These are phyloP conservation scores for Aphaenogaster floridana DNA, from an alignment of 1,140 invertebrate species.

Conservation along the genomic window DNA sequence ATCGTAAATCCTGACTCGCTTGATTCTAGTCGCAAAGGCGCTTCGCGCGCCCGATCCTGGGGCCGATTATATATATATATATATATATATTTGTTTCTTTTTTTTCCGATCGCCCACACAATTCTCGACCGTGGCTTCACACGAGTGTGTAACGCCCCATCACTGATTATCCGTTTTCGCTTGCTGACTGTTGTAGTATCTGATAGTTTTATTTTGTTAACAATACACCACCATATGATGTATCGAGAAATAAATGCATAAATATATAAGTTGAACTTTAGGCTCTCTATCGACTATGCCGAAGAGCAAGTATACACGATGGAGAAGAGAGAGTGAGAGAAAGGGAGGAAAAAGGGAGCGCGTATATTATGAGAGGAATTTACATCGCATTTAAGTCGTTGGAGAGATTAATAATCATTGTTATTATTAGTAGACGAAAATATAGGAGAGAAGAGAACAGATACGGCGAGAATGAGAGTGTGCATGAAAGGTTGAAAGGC, in stretches of 20 bases:
- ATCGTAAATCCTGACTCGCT: slow-evolving; percentile 31
- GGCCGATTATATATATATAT: slow-evolving; percentile 61
- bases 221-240: slow-evolving; percentile 26
- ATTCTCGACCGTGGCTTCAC: slow-evolving; percentile 36
- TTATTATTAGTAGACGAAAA: slow-evolving; percentile 72
- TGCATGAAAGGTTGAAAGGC: neutral
- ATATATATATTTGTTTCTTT: slow-evolving; percentile 10
- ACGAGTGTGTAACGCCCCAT: slow-evolving; percentile 61
- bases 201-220: slow-evolving; percentile 87
- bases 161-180: slow-evolving; percentile 82
- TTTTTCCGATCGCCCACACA: slow-evolving; percentile 31
- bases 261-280: slow-evolving; percentile 55
- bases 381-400: slow-evolving; percentile 55
- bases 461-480: slow-evolving; percentile 23
- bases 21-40: slow-evolving; percentile 28
- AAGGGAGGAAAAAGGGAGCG: neutral
- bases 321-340: neutral
- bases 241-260: slow-evolving; percentile 54
- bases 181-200: slow-evolving; percentile 85
- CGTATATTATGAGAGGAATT: slow-evolving; percentile 26
- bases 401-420: slow-evolving; percentile 71
- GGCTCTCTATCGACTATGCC: slow-evolving; percentile 38
- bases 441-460: slow-evolving; percentile 29
- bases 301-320: neutral
- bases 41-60: slow-evolving; percentile 1